Evolutionary conservation across 2,113 vertebrate species (phyloP).

Genomic region (Salvator merianae): DNA sequence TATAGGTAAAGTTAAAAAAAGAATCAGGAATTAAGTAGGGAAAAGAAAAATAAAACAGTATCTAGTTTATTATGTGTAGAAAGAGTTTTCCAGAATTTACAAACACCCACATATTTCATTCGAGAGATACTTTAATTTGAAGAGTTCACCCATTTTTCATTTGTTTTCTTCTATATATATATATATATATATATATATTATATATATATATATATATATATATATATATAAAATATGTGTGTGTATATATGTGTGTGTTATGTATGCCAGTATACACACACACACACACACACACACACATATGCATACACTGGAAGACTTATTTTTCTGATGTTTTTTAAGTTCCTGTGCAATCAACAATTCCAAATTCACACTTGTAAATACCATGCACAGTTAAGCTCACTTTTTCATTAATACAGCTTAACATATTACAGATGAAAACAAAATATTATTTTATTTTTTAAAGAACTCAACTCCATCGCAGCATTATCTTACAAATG

Average conservation of each 20-base stretch:
- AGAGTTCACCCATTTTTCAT: conserved; percentile 68
- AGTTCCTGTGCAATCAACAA: conserved; percentile 74
- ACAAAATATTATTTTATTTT: conserved; percentile 79
- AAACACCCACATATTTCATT: conserved; percentile 84
- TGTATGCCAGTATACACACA: too few relatives aligned
- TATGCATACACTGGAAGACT: conserved; percentile 87
- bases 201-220: too few relatives aligned
- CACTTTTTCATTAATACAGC: conserved; percentile 73
- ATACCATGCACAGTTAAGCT: conserved; percentile 72
- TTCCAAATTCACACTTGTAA: conserved; percentile 72
- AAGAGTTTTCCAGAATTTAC: conserved; percentile 88
- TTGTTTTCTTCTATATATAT: conserved; percentile 51
- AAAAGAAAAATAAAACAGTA: conserved; percentile 80
- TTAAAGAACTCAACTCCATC: conserved; percentile 74
- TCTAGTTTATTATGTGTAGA: conserved; percentile 91
- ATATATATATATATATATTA: conserved; percentile 37
- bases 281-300: conserved; percentile 61
- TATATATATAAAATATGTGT: conserved; percentile 43
- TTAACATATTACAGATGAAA: conserved; percentile 77
- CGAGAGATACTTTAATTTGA: conserved; percentile 74
- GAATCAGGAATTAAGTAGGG: conserved; percentile 40
- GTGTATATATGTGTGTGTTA: too few relatives aligned
- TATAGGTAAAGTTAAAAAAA: background rate
- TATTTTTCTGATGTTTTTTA: conserved; percentile 69
- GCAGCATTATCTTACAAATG: conserved; percentile 81